These are phyloP conservation scores for Glaucopsyche alexis DNA, from an alignment of 2,888 invertebrate genomes.

Conservation along the genomic window DNA sequence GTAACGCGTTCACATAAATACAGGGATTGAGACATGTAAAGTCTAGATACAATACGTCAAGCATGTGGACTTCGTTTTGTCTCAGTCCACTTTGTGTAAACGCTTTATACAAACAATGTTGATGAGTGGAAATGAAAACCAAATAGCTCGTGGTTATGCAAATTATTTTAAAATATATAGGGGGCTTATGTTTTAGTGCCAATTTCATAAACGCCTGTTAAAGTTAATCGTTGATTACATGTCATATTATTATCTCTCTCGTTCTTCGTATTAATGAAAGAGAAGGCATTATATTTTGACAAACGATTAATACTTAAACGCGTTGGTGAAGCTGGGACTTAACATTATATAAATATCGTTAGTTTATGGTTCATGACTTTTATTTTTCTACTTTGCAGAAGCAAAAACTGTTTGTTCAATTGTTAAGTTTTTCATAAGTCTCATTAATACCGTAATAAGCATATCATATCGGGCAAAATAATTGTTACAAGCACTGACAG, in stretches of 20 bases:
- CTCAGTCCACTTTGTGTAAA: not conserved
- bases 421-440: slow-evolving; percentile 1
- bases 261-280: no score
- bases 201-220: no score
- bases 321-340: no score
- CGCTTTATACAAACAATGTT: not conserved
- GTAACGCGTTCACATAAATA: slow-evolving; percentile 20
- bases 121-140: not conserved
- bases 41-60: no score
- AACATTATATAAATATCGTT: not conserved
- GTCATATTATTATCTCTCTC: no score
- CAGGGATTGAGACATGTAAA: no score
- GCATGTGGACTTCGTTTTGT: no score
- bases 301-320: no score
- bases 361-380: not conserved
- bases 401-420: not conserved
- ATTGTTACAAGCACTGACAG: not conserved
- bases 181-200: not conserved
- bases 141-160: not conserved
- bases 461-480: not conserved
- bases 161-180: not conserved
- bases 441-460: not conserved
- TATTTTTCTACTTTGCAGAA: not conserved
- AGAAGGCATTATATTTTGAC: no score
- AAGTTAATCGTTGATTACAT: no score